Base-by-base conservation (phyloP, 2,113 vertebrate genomes). In the Anhinga rufa region DNA sequence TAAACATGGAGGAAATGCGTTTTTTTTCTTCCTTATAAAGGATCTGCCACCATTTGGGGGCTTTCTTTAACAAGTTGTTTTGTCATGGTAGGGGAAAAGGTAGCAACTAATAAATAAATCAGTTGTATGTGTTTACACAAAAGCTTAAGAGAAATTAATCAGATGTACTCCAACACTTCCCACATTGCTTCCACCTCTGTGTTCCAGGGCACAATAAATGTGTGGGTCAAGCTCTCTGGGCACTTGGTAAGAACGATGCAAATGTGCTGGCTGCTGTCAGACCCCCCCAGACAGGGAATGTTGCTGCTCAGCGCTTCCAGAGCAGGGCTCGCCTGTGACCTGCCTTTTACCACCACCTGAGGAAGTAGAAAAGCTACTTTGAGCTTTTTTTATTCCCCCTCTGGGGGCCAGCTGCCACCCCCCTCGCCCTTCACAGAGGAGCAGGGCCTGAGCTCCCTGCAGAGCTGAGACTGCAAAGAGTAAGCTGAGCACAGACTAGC, bases 201-300 rank as follows among this genome's bases (percentile, higher is more conserved):
- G 17, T 71, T 64, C 40, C 68, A 42, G 60, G 61, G 24, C 34
- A 34, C 57, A 82, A 66, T 34, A 36, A 89, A 65, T 4, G 32
- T 24, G 9, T 49, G 62, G n/a, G 32, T 71, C 48, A 51, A 71
- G 36, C 24, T 21, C 66, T 55, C 3, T 1, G 6, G 19, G 38
- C 1, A 0, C 31, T 54, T 46, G 12, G 51, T 55, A 32, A 44
- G n/a, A 77, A 22, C 2, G 6, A 51, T 12, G 28, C 42, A n/a
- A 61, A 76, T 8, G 26, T 52, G 44, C 24, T 1, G 3, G 36
- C 76, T 90, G 78, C 38, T 19, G 58, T 42, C 61, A 46, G 32
- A 51, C 42, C 60, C 4, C 38, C 3, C 48, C 1, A 2, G 29
- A 10, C 1, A 3, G 49, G 49, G 31, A 79, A 3, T 1, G 6